Base-by-base conservation (phyloP, 30 jellyfish, hydroid and myxozoan genomes). In the Aurelia sp. region DNA sequence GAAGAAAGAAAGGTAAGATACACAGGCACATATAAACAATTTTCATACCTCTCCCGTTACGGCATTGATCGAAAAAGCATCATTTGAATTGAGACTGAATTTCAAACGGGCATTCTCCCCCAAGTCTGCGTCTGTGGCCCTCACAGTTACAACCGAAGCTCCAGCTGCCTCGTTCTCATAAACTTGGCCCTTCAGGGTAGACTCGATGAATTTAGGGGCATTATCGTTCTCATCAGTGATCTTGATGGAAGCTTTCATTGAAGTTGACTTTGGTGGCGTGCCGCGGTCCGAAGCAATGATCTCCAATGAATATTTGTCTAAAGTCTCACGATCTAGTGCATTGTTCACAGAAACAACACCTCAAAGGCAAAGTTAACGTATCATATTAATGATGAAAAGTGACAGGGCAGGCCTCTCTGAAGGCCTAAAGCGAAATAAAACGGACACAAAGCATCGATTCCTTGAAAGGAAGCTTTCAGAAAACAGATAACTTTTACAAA, bases 221-320 rank as follows among this genome's bases (percentile, higher is more conserved):
- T 92, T 92, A 78, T 92, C 98, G 64, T 92, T 92, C 48, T 62
- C 87, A 73, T 92, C 98, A 3, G 64, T 12, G 57, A 92, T 74
- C 17, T 50, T 44, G 55, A 92, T 73, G 7, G 69, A 27, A 23
- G 89, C 85, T 19, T 20, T 71, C 11, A 62, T 72, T 18, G 81
- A 9, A 18, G 64, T 63, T 4, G 78, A 40, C 44, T 55, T 70
- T 48, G 92, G 15, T 16, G 96, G 93, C 6, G 77, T 59, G 4
- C 98, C 98, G 10, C 66, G 66, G 60, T 93, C 98, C 21, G 79
- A 40, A 7, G 98, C 98, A 31, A 50, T 60, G 22, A 87, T 64
- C 35, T 84, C 67, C 64, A 92, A 48, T 10, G 37, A 44, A 41
- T 92, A 78, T 9, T 41, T 21, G 57, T 68, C 93, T 13, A 44